Evolutionary conservation across 1,140 invertebrate species (phyloP).

Genomic region (Triops longicaudatus): DNA sequence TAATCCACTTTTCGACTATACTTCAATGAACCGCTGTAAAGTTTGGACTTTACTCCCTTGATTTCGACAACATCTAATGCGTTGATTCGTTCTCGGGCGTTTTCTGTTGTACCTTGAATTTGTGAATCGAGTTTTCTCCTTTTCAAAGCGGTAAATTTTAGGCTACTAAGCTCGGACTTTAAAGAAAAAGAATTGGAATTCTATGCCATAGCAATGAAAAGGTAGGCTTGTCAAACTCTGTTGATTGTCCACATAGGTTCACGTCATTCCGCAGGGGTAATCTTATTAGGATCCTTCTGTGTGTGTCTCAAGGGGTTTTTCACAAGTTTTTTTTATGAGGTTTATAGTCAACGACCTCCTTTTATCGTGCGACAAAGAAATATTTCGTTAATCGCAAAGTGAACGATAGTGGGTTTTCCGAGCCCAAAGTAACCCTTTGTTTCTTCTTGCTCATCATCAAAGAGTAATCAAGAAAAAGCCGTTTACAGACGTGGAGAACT

Average conservation of each 20-base stretch:
- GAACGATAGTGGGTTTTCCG: neutral
- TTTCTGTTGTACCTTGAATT: neutral
- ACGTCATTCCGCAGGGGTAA: neutral
- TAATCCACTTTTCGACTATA: neutral
- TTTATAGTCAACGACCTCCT: too few relatives aligned
- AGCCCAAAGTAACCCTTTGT: neutral
- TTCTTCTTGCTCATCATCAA: neutral
- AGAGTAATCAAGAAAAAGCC: neutral
- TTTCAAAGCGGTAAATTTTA: too few relatives aligned
- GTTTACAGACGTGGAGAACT: neutral
- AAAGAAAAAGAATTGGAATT: neutral
- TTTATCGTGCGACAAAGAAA: neutral
- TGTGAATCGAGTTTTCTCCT: neutral
- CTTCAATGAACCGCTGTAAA: neutral
- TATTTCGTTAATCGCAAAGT: neutral
- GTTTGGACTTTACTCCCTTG: neutral
- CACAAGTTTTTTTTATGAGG: neutral
- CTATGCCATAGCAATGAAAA: neutral
- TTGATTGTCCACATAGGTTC: neutral
- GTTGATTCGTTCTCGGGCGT: neutral
- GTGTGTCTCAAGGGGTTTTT: neutral
- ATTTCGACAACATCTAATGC: neutral
- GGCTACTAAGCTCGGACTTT: too few relatives aligned
- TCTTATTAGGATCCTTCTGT: neutral
- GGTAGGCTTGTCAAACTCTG: neutral